Evolutionary conservation across 2,113 vertebrate species (phyloP).

Genomic region (Podarcis cretensis): DNA sequence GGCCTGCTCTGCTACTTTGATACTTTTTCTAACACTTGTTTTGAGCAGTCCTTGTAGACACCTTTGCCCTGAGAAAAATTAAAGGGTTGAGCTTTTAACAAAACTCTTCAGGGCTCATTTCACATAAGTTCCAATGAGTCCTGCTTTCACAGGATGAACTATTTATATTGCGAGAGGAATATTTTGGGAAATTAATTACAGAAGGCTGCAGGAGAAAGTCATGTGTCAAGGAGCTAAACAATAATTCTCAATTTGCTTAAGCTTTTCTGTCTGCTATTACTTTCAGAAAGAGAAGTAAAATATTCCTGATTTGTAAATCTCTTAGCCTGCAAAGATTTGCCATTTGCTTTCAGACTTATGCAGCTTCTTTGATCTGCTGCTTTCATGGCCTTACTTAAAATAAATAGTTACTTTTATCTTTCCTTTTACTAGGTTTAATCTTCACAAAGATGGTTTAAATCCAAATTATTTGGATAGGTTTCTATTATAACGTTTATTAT

Average conservation of each 20-base stretch:
- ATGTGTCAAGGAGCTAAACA: conserved; percentile 47
- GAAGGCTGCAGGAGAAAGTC: conserved; percentile 28
- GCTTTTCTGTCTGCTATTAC: conserved; percentile 30
- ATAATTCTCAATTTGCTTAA: conserved; percentile 43
- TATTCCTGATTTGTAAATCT: conserved; percentile 38
- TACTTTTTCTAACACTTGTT: background rate
- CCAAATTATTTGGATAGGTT: conserved; percentile 63
- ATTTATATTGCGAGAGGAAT: background rate
- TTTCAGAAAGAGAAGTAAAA: conserved; percentile 47
- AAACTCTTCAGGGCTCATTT: background rate
- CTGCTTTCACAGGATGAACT: background rate
- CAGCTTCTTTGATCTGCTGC: conserved; percentile 69
- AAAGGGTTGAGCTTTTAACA: background rate
- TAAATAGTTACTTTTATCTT: conserved; percentile 71
- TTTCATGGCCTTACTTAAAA: conserved; percentile 69
- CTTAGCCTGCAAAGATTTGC: conserved; percentile 57
- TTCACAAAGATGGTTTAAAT: conserved; percentile 62
- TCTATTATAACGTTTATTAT: conserved; percentile 53
- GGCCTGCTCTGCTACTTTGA: background rate
- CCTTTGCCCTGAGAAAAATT: conserved; percentile 1
- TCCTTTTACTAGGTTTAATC: conserved; percentile 59
- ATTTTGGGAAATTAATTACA: background rate
- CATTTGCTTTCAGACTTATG: conserved; percentile 60
- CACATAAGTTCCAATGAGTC: background rate
- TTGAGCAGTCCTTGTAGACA: background rate